phyloP scores from a whole-genome alignment of 2,888 invertebrate species.

The Ypsolopha sequella region DNA sequence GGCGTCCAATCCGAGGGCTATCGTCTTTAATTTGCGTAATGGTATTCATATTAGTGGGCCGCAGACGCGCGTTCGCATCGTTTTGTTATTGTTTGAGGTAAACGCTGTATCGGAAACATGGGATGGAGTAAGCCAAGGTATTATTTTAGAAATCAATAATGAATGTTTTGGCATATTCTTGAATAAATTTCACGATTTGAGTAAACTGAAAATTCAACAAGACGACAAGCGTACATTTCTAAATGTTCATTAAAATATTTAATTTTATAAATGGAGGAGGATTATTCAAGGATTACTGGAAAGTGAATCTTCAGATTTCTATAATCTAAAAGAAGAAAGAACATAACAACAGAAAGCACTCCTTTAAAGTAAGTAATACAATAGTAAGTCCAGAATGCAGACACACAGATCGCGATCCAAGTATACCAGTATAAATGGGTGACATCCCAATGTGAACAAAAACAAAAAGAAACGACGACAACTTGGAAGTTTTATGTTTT shows the following conservation, averaged over 20 bases:
- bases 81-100: neutral
- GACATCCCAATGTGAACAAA: constrained; percentile 6
- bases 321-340: too few relatives aligned
- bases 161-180: neutral
- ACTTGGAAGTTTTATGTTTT: too few relatives aligned
- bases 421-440: constrained; percentile 5
- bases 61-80: constrained; percentile 4
- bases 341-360: neutral
- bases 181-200: too few relatives aligned
- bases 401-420: neutral
- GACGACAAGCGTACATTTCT: too few relatives aligned
- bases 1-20: constrained; percentile 19
- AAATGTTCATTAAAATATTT: too few relatives aligned
- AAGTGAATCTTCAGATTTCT: too few relatives aligned
- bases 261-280: too few relatives aligned
- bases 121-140: neutral
- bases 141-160: neutral
- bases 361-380: constrained; percentile 1
- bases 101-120: too few relatives aligned
- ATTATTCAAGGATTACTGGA: too few relatives aligned
- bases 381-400: constrained; percentile 2
- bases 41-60: constrained; percentile 26
- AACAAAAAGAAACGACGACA: neutral
- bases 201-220: too few relatives aligned
- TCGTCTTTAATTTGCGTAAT: constrained; percentile 38